Evolutionary conservation across 1,140 invertebrate genomes (phyloP).

Genomic region (Diuraphis noxia): DNA sequence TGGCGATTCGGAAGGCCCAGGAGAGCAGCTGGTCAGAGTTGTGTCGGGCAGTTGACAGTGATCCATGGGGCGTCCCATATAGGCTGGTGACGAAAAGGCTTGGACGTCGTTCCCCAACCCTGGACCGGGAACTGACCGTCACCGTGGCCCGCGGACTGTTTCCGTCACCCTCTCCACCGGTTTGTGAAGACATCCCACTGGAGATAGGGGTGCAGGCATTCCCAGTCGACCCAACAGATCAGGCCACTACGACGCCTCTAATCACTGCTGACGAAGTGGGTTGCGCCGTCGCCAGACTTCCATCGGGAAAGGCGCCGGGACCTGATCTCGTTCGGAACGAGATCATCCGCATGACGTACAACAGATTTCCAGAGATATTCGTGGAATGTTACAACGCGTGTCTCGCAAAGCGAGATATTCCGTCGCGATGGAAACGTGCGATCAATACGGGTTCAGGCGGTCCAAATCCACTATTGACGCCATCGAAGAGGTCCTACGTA

Average conservation of each 20-base stretch:
- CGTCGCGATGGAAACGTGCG: neutral
- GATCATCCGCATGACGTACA: neutral
- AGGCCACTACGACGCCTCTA: no score
- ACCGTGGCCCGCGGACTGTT: neutral
- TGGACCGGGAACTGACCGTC: neutral
- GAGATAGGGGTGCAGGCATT: no score
- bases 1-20: neutral
- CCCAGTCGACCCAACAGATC: no score
- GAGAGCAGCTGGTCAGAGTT: neutral
- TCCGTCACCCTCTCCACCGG: neutral
- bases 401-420: neutral
- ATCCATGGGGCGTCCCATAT: constrained; percentile 25
- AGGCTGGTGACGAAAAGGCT: neutral
- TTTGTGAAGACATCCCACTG: neutral
- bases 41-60: neutral
- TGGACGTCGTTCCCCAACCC: neutral
- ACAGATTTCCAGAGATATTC: neutral
- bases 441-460: no score
- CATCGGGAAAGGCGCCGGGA: neutral
- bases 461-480: no score
- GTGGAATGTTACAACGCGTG: neutral
- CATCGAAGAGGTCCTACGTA: no score
- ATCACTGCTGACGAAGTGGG: no score
- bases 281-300: no score
- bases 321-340: neutral